Conservation (phyloP, 1,140 invertebrate species). For the Sycophaga agraensis region DNA sequence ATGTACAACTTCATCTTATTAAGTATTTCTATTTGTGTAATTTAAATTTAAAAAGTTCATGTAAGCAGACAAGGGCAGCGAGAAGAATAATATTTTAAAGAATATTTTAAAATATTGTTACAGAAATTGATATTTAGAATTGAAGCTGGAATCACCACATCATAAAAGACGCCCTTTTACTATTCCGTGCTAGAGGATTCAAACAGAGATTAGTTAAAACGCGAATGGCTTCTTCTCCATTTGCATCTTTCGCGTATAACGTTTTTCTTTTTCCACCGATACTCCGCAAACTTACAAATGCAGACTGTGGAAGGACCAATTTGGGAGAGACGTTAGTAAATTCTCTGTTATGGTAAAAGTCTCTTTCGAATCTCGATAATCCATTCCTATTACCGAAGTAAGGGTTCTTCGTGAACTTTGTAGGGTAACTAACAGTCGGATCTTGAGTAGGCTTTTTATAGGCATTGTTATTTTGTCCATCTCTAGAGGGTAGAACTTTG, state of each 20-base stretch:
- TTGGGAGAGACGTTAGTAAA: neutral
- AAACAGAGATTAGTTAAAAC: slow-evolving; percentile 49
- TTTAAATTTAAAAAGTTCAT: neutral
- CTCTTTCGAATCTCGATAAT: neutral
- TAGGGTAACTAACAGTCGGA: neutral
- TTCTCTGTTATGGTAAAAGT: neutral
- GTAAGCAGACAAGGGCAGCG: slow-evolving; percentile 10
- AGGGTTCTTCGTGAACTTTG: slow-evolving; percentile 11
- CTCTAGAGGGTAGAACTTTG: neutral
- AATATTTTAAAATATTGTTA: too few species aligned
- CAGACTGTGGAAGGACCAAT: neutral
- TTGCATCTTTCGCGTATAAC: slow-evolving; percentile 50
- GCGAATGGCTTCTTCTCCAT: slow-evolving; percentile 47
- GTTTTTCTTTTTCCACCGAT: slow-evolving; percentile 43
- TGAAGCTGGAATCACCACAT: slow-evolving; percentile 45
- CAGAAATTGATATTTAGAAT: neutral
- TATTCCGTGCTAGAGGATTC: slow-evolving; percentile 49
- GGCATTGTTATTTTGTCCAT: neutral
- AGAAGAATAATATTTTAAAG: neutral
- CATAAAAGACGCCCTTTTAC: slow-evolving; percentile 47
- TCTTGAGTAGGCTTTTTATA: neutral
- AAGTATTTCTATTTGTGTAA: too few species aligned
- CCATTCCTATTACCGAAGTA: neutral
- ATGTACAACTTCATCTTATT: too few species aligned
- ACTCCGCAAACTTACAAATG: neutral